These are phyloP conservation scores for Polyommatus icarus DNA, from an alignment of 2,888 invertebrate genomes.

Conservation along the genomic window DNA sequence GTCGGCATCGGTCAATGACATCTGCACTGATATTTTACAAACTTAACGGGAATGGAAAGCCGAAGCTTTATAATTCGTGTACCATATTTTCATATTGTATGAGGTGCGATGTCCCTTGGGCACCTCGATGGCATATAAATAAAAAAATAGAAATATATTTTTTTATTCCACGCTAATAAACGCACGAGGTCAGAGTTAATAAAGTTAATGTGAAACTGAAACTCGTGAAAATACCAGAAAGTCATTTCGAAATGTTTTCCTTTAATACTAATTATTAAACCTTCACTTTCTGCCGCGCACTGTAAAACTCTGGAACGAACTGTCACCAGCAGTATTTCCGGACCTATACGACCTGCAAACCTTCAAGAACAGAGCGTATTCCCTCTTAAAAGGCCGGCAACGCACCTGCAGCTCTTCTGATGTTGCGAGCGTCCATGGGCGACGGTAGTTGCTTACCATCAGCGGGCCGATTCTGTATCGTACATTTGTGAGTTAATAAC, in stretches of 20 bases:
- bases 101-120: background rate
- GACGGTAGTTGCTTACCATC: too few relatives aligned
- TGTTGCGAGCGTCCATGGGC: too few relatives aligned
- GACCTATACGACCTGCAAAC: too few relatives aligned
- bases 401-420: too few relatives aligned
- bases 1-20: background rate
- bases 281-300: too few relatives aligned
- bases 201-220: background rate
- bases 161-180: background rate
- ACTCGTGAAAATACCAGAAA: background rate
- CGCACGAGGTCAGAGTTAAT: constrained; percentile 7
- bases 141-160: background rate
- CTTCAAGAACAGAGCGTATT: too few relatives aligned
- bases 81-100: background rate
- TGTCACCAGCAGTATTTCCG: too few relatives aligned
- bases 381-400: too few relatives aligned
- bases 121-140: background rate
- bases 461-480: too few relatives aligned
- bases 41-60: background rate
- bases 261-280: background rate
- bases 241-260: background rate
- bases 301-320: too few relatives aligned
- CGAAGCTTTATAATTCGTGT: background rate
- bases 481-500: too few relatives aligned
- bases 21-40: background rate